Evolutionary conservation across 1,140 invertebrate genomes (phyloP), one percentile per base, ranked within the genome.

Genomic region (Ceratoteleas bidentatus): DNA sequence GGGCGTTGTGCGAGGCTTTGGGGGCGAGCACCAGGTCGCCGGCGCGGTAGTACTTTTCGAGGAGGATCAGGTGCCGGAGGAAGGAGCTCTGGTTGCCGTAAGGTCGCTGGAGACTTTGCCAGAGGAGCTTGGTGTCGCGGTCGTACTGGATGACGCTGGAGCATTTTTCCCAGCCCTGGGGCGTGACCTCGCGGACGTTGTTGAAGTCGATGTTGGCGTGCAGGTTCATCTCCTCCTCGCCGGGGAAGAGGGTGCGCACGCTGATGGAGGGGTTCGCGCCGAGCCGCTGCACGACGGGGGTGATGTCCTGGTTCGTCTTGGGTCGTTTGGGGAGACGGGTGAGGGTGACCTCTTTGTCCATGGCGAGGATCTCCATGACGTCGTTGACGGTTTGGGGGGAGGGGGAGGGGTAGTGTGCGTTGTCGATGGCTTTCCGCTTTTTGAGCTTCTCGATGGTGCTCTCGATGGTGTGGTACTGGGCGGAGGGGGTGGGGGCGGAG

Each of bases 51-150:
- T 96, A 96, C 85, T 96, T 96, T 70, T 97, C 96, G 65, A 96
- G 85, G 0, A 97, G 91, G 49, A 96, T 94, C 6, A 97, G 88
- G 90, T 97, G 96, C 6, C 96, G 92, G 0, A 97, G 88, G 83
- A 97, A 97, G 64, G 95, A 96, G 50, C 95, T 96, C 85, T 96
- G 95, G 86, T 96, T 97, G 2, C 96, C 96, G 81, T 97, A 96
- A 0, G 96, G 96, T 87, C 95, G 94, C 85, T 96, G 95, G 32
- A 97, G 84, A 73, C 96, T 94, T 64, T 95, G 94, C 95, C 95
- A 97, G 5, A 96, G 90, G 10, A 93, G 92, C 66, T 96, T 96
- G 3, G 96, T 96, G 38, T 96, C 95, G n/a, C 93, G 91, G 82
- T 96, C 96, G 65, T 96, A 96, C 84, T 96, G 95, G 52, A 97